phyloP scores from a whole-genome alignment of 2,113 vertebrate genomes.

The Colinus virginianus region DNA sequence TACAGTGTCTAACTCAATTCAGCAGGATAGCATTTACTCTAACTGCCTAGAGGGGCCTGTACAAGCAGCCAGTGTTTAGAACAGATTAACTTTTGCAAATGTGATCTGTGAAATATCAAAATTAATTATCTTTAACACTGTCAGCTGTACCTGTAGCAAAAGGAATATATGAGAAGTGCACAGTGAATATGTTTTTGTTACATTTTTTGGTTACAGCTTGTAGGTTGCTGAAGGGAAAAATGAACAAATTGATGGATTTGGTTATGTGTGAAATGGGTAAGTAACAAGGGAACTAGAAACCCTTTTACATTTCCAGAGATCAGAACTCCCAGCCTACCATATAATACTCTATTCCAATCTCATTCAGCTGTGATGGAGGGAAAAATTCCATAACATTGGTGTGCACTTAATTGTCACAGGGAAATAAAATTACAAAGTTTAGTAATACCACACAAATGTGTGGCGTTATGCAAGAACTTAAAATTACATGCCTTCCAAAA shows the following conservation, averaged over 20 bases:
- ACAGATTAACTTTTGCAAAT: conserved; percentile 29
- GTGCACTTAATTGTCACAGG: conserved; percentile 79
- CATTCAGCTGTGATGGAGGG: conserved; percentile 69
- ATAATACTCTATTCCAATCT: conserved; percentile 68
- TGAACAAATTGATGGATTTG: conserved; percentile 68
- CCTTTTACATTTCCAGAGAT: conserved; percentile 71
- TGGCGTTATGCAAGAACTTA: conserved; percentile 77
- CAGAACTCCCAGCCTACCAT: conserved; percentile 61
- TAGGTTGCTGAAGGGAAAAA: conserved; percentile 71
- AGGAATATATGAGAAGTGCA: not conserved
- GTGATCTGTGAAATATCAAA: conserved; percentile 43
- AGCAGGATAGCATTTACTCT: not conserved
- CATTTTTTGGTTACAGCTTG: conserved; percentile 68
- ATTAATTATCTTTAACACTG: conserved; percentile 43
- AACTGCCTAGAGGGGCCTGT: accelerated
- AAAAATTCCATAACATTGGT: conserved; percentile 75
- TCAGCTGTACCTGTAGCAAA: conserved; percentile 54
- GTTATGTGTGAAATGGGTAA: conserved; percentile 77
- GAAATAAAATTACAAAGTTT: conserved; percentile 82
- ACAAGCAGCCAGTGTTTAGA: not conserved
- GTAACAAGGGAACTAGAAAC: conserved; percentile 73
- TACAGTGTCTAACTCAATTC: not conserved
- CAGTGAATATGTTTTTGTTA: conserved; percentile 53
- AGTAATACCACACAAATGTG: conserved; percentile 79
- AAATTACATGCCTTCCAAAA: conserved; percentile 78